phyloP scores from a whole-genome alignment of 2,797 vertebrate genomes.

The Myiotriccus ornatus region DNA sequence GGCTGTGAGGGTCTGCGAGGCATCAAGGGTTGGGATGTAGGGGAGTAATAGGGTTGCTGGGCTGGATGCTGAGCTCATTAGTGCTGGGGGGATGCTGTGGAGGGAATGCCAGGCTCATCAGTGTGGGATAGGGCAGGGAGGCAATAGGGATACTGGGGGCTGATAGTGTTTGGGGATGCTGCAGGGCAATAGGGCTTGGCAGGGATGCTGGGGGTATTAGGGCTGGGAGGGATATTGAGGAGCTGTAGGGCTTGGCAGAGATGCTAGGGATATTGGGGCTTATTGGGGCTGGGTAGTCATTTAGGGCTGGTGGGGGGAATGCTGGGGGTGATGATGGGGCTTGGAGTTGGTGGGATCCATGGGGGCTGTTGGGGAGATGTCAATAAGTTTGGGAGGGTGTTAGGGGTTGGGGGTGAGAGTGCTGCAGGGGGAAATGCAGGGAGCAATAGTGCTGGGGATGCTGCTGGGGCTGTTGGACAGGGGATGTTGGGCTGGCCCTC shows the following conservation, averaged over 20 bases:
- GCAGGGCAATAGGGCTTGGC: neutral
- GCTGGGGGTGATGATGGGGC: neutral
- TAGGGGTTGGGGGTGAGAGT: neutral
- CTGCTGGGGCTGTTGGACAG: neutral
- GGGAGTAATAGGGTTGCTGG: neutral
- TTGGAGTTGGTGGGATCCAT: neutral
- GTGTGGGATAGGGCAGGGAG: neutral
- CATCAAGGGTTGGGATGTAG: neutral
- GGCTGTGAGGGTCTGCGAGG: neutral
- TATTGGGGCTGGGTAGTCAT: neutral
- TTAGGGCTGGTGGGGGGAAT: neutral
- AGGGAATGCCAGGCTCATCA: neutral
- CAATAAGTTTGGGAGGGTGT: neutral
- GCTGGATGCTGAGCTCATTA: neutral
- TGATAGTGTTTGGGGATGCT: neutral
- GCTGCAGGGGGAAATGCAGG: neutral
- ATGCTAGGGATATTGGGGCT: neutral
- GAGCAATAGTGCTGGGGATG: neutral
- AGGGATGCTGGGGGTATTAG: neutral
- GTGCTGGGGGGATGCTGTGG: neutral
- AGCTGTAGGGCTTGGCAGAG: neutral
- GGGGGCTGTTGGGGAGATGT: neutral
- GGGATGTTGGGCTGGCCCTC: neutral
- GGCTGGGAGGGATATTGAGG: neutral
- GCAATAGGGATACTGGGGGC: neutral